These are phyloP conservation scores for Schizopygopsis pylzovi DNA, from an alignment of 2,797 vertebrate species.

Conservation along the genomic window DNA sequence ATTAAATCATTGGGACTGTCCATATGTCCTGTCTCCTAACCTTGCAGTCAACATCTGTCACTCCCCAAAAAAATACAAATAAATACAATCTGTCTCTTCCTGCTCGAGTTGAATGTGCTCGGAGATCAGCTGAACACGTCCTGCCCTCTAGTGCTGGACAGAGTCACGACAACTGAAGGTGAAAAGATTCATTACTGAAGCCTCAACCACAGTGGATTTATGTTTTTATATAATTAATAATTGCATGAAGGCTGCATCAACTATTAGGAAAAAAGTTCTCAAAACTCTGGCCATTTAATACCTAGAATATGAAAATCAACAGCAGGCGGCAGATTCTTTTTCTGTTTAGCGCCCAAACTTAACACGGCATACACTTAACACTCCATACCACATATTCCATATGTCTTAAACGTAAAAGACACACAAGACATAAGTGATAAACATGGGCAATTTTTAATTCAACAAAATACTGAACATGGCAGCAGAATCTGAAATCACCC, in stretches of 20 bases:
- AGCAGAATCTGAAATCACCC: constrained; percentile 44
- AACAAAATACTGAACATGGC: constrained; percentile 55
- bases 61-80: too few relatives aligned
- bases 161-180: not conserved
- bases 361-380: too few relatives aligned
- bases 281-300: too few relatives aligned
- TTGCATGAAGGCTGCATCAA: not conserved
- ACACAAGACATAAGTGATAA: constrained; percentile 18
- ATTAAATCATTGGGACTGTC: constrained; percentile 20
- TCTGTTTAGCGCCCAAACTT: too few relatives aligned
- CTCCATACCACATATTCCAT: too few relatives aligned
- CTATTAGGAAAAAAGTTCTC: too few relatives aligned
- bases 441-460: constrained; percentile 55
- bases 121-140: not conserved
- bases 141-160: constrained; percentile 9
- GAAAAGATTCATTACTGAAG: not conserved
- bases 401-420: not conserved
- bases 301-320: too few relatives aligned
- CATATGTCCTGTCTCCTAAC: constrained; percentile 23
- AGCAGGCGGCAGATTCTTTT: too few relatives aligned
- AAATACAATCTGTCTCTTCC: constrained; percentile 23
- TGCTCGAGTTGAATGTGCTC: not conserved
- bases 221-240: not conserved
- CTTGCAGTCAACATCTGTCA: constrained; percentile 41
- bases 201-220: not conserved